Evolutionary conservation across 2,797 vertebrate genomes (phyloP).

Genomic region (Halcyon chelicuti): DNA sequence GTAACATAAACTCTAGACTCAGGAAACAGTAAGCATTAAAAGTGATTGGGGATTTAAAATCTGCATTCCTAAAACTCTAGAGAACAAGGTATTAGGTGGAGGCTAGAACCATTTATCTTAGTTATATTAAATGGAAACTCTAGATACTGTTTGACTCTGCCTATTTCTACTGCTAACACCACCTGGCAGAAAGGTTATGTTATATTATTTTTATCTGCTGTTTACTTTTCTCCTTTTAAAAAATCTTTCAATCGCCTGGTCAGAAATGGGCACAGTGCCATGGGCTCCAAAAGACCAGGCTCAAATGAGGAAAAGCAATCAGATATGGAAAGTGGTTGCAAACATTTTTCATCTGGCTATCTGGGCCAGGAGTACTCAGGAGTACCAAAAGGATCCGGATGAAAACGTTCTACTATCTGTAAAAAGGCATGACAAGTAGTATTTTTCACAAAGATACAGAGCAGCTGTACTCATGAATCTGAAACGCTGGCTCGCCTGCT

Average conservation of each 20-base stretch:
- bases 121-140: slow-evolving; percentile 49
- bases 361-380: neutral
- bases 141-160: slow-evolving; percentile 24
- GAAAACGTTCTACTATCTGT: neutral
- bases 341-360: slow-evolving; percentile 12
- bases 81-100: slow-evolving; percentile 31
- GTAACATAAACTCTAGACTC: neutral
- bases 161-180: slow-evolving; percentile 20
- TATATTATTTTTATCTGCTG: slow-evolving; percentile 18
- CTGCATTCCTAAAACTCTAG: slow-evolving; percentile 52
- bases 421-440: neutral
- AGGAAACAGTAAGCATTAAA: slow-evolving; percentile 28
- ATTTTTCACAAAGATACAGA: neutral
- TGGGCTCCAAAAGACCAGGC: neutral
- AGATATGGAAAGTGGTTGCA: neutral
- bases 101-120: slow-evolving; percentile 52
- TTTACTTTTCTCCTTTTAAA: slow-evolving; percentile 38
- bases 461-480: neutral
- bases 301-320: neutral
- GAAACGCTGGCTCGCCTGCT: neutral
- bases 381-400: neutral
- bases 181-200: slow-evolving; percentile 48
- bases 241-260: neutral
- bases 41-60: slow-evolving; percentile 35
- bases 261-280: slow-evolving; percentile 18